Conservation (phyloP, 2,113 vertebrate species). For the Crotophaga sulcirostris region DNA sequence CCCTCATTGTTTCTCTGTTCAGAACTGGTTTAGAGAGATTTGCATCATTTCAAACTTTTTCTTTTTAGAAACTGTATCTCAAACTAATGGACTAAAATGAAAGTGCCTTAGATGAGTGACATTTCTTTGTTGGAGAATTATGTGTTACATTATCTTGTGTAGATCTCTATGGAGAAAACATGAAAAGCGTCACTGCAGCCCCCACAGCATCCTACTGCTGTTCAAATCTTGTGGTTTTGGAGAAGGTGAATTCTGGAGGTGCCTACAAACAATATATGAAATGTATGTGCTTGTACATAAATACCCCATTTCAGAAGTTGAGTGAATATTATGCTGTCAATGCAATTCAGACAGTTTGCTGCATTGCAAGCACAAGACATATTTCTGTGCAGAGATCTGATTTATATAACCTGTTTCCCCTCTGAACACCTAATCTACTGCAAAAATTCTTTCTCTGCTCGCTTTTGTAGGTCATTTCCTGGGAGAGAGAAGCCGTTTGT, state of each 20-base stretch:
- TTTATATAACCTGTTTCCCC: background rate
- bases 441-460: background rate
- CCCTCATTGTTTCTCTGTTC: background rate
- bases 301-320: background rate
- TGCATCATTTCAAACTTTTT: background rate
- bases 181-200: background rate
- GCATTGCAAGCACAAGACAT: background rate
- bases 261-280: background rate
- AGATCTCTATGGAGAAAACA: background rate
- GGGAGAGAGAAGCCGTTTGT: background rate
- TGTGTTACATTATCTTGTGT: background rate
- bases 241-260: background rate
- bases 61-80: background rate
- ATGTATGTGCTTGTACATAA: background rate
- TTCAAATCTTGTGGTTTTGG: background rate
- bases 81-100: slow-evolving; percentile 6
- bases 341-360: background rate
- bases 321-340: background rate
- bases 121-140: slow-evolving; percentile 26
- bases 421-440: background rate
- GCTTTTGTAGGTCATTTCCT: background rate
- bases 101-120: background rate
- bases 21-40: background rate
- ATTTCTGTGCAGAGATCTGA: background rate
- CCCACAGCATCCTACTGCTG: background rate